Percentiles rank a stretch among this genome's conserved stretches.
These are phyloP conservation scores for Patella depressa DNA, from an alignment of 2,888 invertebrate genomes.

Conservation along the genomic window DNA sequence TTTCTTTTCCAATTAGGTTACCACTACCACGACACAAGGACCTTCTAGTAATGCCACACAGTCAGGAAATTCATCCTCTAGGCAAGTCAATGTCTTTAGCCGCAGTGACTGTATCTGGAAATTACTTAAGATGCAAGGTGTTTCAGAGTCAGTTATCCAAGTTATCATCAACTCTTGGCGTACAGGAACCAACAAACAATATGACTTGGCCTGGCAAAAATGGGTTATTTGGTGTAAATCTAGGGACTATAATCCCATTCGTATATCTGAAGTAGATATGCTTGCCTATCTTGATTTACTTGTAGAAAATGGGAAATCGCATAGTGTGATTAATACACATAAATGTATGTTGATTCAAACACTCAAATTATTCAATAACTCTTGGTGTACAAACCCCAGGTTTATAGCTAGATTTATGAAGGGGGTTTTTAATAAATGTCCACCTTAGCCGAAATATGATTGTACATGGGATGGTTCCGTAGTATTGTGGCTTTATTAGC, in stretches of 20 bases:
- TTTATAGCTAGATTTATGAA: constrained; percentile 29
- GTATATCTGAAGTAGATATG: constrained; percentile 10
- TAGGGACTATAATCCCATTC: constrained; percentile 21
- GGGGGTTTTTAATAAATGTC: constrained; percentile 28
- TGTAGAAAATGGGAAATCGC: not conserved
- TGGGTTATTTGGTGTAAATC: not conserved
- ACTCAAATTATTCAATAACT: not conserved
- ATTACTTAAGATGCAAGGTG: not conserved
- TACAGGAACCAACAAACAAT: not conserved
- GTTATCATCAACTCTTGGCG: not conserved
- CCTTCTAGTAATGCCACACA: not conserved
- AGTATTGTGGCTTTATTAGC: constrained; percentile 25
- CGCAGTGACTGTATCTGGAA: not conserved
- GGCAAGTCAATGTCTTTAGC: not conserved
- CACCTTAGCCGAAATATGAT: constrained; percentile 31
- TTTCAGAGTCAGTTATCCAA: constrained; percentile 13
- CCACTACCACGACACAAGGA: not conserved
- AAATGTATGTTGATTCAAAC: not conserved
- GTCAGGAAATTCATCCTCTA: not conserved
- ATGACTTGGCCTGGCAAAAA: not conserved
- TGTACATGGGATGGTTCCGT: constrained; percentile 35
- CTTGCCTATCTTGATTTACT: not conserved
- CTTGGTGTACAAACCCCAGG: not conserved
- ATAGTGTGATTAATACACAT: constrained; percentile 4
- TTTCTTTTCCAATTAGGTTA: not conserved